phyloP scores from a whole-genome alignment of 2,888 invertebrate genomes.

The Limnephilus auricula region DNA sequence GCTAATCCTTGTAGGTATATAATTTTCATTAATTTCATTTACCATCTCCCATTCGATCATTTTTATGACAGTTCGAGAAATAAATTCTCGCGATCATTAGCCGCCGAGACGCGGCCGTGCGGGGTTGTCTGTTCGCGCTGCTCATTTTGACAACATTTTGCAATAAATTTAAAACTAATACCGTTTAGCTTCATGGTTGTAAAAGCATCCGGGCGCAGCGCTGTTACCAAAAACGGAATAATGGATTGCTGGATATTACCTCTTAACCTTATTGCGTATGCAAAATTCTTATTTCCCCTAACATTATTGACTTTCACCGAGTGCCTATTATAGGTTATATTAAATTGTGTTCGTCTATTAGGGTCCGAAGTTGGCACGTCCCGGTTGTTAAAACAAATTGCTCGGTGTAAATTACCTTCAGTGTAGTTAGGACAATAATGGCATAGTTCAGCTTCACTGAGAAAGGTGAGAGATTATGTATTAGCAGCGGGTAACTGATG shows the following conservation, averaged over 20 bases:
- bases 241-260: too few relatives aligned
- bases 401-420: not conserved
- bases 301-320: not conserved
- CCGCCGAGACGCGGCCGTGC: too few relatives aligned
- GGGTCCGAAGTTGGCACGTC: not conserved
- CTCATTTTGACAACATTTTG: too few relatives aligned
- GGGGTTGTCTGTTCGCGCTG: too few relatives aligned
- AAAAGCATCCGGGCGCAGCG: too few relatives aligned
- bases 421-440: not conserved
- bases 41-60: too few relatives aligned
- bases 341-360: not conserved
- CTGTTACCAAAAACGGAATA: too few relatives aligned
- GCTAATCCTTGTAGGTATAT: not conserved
- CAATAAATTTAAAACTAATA: too few relatives aligned
- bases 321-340: not conserved
- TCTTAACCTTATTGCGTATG: not conserved
- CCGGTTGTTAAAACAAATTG: slow-evolving; percentile 2
- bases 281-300: not conserved
- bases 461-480: slow-evolving; percentile 2
- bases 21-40: too few relatives aligned
- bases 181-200: too few relatives aligned
- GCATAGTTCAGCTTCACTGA: not conserved
- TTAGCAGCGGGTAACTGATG: not conserved
- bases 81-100: too few relatives aligned
- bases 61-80: too few relatives aligned